Percentiles rank a stretch among this genome's conserved stretches.
Evolutionary conservation across 2,113 vertebrate species (phyloP).

Genomic region (Bufo bufo): DNA sequence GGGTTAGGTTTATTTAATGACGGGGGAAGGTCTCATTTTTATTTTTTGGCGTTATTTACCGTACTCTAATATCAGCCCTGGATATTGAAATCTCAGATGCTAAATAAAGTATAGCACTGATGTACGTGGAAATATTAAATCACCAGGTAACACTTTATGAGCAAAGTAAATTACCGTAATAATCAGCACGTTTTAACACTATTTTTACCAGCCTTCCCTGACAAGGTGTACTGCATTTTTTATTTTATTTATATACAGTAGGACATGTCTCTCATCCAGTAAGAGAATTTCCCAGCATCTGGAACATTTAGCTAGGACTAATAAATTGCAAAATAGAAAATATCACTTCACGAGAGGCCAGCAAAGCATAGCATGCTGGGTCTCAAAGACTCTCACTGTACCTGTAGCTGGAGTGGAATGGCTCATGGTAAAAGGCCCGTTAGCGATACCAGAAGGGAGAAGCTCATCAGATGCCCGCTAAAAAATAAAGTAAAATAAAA

Average conservation of each 20-base stretch:
- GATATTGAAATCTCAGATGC: no score
- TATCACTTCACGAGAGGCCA: neutral
- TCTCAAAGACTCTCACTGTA: conserved; percentile 62
- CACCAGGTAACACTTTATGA: no score
- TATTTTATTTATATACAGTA: neutral
- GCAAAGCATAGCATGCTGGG: conserved; percentile 31
- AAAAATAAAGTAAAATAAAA: conserved; percentile 62
- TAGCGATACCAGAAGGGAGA: conserved; percentile 71
- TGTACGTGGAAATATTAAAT: no score
- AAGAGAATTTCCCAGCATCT: neutral
- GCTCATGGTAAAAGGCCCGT: conserved; percentile 76
- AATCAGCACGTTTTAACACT: neutral
- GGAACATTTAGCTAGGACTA: neutral
- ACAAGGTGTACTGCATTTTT: no score
- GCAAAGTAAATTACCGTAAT: neutral
- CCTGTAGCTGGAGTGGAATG: conserved; percentile 75
- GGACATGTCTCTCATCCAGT: neutral
- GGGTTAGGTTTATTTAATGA: no score
- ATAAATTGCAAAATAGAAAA: conserved; percentile 19
- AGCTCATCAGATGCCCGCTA: conserved; percentile 75
- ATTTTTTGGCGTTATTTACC: no score
- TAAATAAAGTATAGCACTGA: no score
- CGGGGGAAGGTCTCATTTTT: no score
- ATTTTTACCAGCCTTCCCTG: neutral
- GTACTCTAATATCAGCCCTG: no score